These are phyloP conservation scores for Ganaspis sp. DNA, from an alignment of 1,140 invertebrate species.

Conservation along the genomic window DNA sequence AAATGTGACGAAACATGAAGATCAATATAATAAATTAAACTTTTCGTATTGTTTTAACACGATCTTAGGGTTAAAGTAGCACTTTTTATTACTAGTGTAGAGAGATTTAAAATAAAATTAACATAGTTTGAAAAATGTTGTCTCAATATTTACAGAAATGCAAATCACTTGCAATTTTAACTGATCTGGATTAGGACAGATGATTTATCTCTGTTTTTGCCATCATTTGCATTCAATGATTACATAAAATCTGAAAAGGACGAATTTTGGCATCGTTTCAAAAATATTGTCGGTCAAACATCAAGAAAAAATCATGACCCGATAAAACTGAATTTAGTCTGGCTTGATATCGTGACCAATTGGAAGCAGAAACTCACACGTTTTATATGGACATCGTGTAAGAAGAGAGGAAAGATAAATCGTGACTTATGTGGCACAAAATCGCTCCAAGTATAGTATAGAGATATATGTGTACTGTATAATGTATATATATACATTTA, in stretches of 20 bases:
- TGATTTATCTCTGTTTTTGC: too few species aligned
- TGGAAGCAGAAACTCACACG: slow-evolving; percentile 17
- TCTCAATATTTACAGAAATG: too few species aligned
- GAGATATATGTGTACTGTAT: not conserved
- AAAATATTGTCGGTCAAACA: not conserved
- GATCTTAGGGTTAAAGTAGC: too few species aligned
- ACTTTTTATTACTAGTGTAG: too few species aligned
- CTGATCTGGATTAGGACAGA: too few species aligned
- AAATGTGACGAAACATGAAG: too few species aligned
- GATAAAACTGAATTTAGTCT: slow-evolving; percentile 2
- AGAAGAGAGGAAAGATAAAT: slow-evolving; percentile 35
- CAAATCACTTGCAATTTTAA: too few species aligned
- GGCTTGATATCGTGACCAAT: slow-evolving; percentile 6
- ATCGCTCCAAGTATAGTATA: slow-evolving; percentile 30
- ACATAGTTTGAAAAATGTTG: not conserved
- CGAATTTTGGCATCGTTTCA: not conserved
- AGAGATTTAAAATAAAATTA: too few species aligned
- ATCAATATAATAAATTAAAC: too few species aligned
- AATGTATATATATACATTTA: slow-evolving; percentile 2
- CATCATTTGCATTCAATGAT: not conserved
- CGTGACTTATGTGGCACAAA: slow-evolving; percentile 35
- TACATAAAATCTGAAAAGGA: not conserved
- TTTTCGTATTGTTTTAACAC: too few species aligned
- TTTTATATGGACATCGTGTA: slow-evolving; percentile 22
- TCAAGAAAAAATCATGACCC: not conserved